Base-by-base conservation (phyloP, 2,113 vertebrate genomes). In the Indri indri region DNA sequence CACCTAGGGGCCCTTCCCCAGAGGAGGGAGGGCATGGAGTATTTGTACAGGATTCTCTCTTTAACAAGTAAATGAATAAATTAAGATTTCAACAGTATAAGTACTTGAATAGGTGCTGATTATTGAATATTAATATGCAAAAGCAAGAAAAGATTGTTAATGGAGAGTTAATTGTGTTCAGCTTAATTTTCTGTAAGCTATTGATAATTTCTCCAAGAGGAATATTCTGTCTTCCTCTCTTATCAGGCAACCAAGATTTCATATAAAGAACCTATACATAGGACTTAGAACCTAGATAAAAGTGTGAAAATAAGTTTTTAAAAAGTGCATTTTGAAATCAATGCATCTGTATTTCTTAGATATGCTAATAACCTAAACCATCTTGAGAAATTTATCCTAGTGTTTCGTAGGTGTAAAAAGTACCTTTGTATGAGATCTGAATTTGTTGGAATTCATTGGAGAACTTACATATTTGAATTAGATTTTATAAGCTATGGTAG, bases 101-200 rank as follows among this genome's bases (percentile, higher is more conserved):
- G 52, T 63, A n/a, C 37, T 40, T 5, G 27, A 84, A 50, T 65
- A 84, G 37, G 63, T 93, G 54, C 63, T 94, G 79, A 70, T 42
- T 27, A 0, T 18, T 77, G 61, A 50, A 40, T 25, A 9, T 84
- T 76, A 76, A 27, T 73, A 50, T 80, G 59, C 4, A 52, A 45
- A 95, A n/a, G 45, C 57, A 93, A 52, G 40, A 94, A 77, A 87
- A 95, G n/a, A 80, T 61, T 93, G 61, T 79, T 76, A 83, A 32
- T 66, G n/a, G 63, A 50, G 73, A 54, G 63, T 84, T 85, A 63
- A 30, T 89, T 80, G 61, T 17, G 8, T 79, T 93, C 50, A 70
- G 45, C 17, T 54, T 83, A 73, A 66, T 95, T 82, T 88, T 88
- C 65, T 83, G 12, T 79, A 76, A 95, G 80, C 45, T 73, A 13